Evolutionary conservation across 2,797 vertebrate species (phyloP).

Genomic region (Varecia variegata): DNA sequence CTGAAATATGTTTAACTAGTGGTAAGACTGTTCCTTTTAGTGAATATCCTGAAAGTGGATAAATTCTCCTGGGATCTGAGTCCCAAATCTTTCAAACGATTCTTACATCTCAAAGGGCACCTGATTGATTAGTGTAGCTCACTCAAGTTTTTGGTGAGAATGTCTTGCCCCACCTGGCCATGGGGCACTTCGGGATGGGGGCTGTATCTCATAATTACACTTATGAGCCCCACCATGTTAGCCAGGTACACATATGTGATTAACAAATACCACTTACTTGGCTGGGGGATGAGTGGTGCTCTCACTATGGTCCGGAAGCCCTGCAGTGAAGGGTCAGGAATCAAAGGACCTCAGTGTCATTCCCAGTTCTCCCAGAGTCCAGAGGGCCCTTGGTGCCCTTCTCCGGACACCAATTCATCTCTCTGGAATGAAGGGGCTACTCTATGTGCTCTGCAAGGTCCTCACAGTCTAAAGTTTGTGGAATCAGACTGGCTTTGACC

Average conservation of each 20-base stretch:
- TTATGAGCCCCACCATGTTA: background rate
- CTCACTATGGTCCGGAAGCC: accelerated
- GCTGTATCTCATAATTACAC: background rate
- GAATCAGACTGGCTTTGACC: background rate
- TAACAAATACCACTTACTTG: background rate
- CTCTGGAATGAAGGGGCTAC: background rate
- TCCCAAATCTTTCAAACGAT: background rate
- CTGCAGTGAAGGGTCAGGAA: background rate
- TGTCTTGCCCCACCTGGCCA: background rate
- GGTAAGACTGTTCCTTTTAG: background rate
- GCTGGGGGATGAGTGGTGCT: too few relatives aligned
- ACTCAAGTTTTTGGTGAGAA: too few relatives aligned
- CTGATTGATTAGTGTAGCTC: background rate
- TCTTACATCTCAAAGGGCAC: background rate
- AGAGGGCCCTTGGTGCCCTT: background rate
- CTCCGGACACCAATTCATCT: background rate
- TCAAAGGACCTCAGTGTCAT: background rate
- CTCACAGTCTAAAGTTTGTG: background rate
- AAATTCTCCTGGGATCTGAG: background rate
- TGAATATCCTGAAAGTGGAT: background rate
- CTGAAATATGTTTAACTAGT: background rate
- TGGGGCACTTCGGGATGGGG: background rate
- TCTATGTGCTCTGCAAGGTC: background rate
- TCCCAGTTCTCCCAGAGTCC: background rate
- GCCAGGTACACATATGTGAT: too few relatives aligned